These are phyloP conservation scores for Gavialis gangeticus DNA, from an alignment of 2,113 vertebrate species.

Conservation along the genomic window DNA sequence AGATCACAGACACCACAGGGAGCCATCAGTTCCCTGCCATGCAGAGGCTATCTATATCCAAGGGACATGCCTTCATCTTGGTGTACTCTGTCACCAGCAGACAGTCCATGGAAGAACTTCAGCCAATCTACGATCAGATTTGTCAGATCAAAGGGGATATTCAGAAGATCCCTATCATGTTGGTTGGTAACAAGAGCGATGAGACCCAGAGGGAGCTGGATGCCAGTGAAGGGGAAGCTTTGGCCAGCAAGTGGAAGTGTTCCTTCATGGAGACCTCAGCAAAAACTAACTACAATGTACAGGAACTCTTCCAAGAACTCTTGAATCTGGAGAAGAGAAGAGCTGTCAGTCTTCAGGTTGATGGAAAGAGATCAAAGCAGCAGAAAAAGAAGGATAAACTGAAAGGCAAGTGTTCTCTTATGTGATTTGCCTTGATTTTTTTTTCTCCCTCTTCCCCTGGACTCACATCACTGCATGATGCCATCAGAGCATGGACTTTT, in stretches of 20 bases:
- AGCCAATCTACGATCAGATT: constrained; percentile 80
- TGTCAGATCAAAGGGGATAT: constrained; percentile 79
- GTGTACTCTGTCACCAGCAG: constrained; percentile 79
- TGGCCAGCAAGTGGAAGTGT: constrained; percentile 79
- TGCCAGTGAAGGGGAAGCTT: constrained; percentile 71
- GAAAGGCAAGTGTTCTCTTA: constrained; percentile 78
- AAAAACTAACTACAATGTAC: constrained; percentile 78
- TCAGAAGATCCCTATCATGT: constrained; percentile 69
- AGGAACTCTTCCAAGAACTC: constrained; percentile 81
- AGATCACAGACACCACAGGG: constrained; percentile 82
- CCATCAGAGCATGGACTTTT: neutral
- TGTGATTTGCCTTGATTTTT: constrained; percentile 58
- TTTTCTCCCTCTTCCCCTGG: neutral
- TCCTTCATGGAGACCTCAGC: constrained; percentile 81
- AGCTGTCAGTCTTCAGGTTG: constrained; percentile 70
- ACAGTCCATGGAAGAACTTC: constrained; percentile 80
- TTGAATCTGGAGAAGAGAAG: constrained; percentile 78
- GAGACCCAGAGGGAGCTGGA: constrained; percentile 74
- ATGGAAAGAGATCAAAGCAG: constrained; percentile 76
- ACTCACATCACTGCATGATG: neutral
- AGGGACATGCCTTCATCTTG: constrained; percentile 81
- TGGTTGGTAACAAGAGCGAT: constrained; percentile 79
- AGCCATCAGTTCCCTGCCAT: constrained; percentile 84
- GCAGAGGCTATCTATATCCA: constrained; percentile 81
- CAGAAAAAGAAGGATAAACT: constrained; percentile 73